phyloP scores from a whole-genome alignment of 2,797 vertebrate genomes.

The Acrossocheilus fasciatus region DNA sequence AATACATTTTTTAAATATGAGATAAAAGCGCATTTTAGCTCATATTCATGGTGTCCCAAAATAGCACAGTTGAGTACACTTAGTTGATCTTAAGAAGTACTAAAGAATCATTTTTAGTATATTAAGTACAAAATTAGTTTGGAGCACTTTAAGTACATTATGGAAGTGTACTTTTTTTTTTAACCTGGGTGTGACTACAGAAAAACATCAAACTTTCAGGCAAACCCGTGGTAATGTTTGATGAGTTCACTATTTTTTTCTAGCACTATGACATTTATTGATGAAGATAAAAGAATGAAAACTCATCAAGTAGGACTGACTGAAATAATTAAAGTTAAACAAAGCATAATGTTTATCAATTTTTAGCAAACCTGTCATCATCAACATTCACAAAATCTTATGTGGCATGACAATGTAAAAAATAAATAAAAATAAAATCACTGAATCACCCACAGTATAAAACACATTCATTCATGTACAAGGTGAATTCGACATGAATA shows the following conservation, averaged over 20 bases:
- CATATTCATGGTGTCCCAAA: background rate
- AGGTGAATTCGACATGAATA: background rate
- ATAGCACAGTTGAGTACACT: too few relatives aligned
- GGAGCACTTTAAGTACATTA: background rate
- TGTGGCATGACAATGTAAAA: background rate
- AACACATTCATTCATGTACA: too few relatives aligned
- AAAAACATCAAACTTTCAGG: background rate
- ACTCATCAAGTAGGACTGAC: background rate
- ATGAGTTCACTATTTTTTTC: background rate
- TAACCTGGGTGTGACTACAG: background rate
- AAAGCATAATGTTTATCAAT: background rate
- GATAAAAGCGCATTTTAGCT: background rate
- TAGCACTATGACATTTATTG: background rate
- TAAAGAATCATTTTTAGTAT: background rate
- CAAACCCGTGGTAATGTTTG: too few relatives aligned
- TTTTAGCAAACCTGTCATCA: background rate
- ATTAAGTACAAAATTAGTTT: background rate
- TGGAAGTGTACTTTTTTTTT: background rate
- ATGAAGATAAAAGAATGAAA: background rate
- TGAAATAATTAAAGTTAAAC: background rate
- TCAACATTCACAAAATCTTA: background rate
- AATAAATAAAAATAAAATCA: background rate
- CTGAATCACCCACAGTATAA: too few relatives aligned
- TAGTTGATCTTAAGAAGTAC: background rate
- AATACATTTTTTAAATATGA: background rate